Evolutionary conservation across 1,140 invertebrate species (phyloP).

Genomic region (Amyelois transitella): DNA sequence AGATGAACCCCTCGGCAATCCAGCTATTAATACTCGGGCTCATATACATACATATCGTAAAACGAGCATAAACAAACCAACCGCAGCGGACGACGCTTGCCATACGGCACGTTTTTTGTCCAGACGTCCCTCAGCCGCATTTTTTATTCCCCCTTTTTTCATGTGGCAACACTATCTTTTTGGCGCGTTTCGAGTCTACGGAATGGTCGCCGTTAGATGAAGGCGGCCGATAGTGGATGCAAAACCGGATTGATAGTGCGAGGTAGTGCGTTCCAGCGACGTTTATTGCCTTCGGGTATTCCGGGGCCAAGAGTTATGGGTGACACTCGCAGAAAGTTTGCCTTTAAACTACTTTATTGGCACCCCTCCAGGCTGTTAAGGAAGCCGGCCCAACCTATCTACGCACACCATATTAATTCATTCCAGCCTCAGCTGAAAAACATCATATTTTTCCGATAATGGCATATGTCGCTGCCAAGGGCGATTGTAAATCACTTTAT

Average conservation of each 20-base stretch:
- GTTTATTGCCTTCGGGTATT: slow-evolving; percentile 45
- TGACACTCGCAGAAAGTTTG: slow-evolving; percentile 42
- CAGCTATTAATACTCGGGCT: slow-evolving; percentile 19
- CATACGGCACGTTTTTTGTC: slow-evolving; percentile 34
- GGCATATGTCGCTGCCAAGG: slow-evolving; percentile 34
- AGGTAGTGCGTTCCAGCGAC: slow-evolving; percentile 43
- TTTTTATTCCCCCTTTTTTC: slow-evolving; percentile 21
- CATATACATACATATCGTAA: slow-evolving; percentile 11
- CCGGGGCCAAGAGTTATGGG: slow-evolving; percentile 47
- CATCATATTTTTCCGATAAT: slow-evolving; percentile 58
- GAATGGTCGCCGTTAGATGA: slow-evolving; percentile 45
- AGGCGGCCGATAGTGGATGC: slow-evolving; percentile 53
- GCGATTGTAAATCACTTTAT: slow-evolving; percentile 10
- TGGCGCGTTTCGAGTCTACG: slow-evolving; percentile 26
- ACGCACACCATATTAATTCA: slow-evolving; percentile 49
- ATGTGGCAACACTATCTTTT: slow-evolving; percentile 25
- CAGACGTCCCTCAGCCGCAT: slow-evolving; percentile 18
- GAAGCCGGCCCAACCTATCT: slow-evolving; percentile 29
- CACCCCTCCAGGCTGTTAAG: slow-evolving; percentile 52
- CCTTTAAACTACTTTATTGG: slow-evolving; percentile 60
- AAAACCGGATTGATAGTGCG: slow-evolving; percentile 58
- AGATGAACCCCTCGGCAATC: slow-evolving; percentile 19
- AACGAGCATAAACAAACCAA: slow-evolving; percentile 25
- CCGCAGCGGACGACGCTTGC: slow-evolving; percentile 22
- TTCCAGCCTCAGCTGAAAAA: slow-evolving; percentile 55